A percentile compares a stretch with the other conserved stretches of the same genome.
Conservation (phyloP, 2,113 vertebrate species). For the Corythoichthys intestinalis region DNA sequence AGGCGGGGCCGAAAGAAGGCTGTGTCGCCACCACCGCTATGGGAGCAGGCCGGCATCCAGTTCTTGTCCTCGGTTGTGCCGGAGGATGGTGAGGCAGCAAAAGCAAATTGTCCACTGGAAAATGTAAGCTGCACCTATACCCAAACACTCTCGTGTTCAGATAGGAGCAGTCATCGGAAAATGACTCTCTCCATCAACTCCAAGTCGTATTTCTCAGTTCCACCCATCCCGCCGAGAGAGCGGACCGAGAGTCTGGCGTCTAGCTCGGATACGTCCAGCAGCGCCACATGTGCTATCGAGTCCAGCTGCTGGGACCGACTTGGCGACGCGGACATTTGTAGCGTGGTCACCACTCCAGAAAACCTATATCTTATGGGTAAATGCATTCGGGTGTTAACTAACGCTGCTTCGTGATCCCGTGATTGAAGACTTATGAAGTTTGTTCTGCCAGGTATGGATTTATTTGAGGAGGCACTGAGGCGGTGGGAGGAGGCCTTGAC, state of each 20-base stretch:
- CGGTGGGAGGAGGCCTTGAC: conserved; percentile 93
- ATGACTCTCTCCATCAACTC: conserved; percentile 83
- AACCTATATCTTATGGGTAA: conserved; percentile 96
- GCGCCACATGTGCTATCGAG: conserved; percentile 82
- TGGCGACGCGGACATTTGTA: conserved; percentile 78
- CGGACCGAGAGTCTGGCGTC: conserved; percentile 87
- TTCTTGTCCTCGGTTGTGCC: conserved; percentile 67
- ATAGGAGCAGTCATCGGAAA: conserved; percentile 80
- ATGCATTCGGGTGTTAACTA: background rate
- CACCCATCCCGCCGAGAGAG: conserved; percentile 74
- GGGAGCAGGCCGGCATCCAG: conserved; percentile 77
- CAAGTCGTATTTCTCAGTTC: conserved; percentile 73
- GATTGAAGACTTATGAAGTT: background rate
- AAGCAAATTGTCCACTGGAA: too few species aligned
- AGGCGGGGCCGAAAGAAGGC: conserved; percentile 80
- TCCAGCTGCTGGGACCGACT: conserved; percentile 84
- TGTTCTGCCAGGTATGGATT: conserved; percentile 83
- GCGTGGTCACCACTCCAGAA: conserved; percentile 88
- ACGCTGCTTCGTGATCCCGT: background rate
- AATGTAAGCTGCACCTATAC: background rate
- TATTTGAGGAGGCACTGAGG: conserved; percentile 90
- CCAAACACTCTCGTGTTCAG: conserved; percentile 55
- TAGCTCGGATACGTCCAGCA: conserved; percentile 86
- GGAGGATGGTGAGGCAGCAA: conserved; percentile 73
- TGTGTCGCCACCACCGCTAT: conserved; percentile 53